Evolutionary conservation across 2,797 vertebrate species (phyloP), one percentile per base, ranked within the genome.

Genomic region (Rhadinocentrus ornatus): DNA sequence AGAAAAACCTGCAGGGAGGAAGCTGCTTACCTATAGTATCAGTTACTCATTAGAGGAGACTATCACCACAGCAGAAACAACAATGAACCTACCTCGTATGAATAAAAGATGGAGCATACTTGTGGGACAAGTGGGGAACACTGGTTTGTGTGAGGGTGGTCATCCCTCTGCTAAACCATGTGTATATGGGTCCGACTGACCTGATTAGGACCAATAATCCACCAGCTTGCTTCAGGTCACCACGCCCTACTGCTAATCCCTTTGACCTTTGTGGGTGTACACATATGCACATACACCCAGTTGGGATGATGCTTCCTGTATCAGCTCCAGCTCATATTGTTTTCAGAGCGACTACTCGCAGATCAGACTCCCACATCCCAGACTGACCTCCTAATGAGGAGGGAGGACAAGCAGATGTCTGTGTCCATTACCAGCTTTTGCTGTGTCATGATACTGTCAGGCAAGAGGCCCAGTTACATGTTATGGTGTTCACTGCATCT

Each of bases 121-220:
- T 39, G 60, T 57, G 41, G 55, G 46, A 68, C 48, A 58, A 56
- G 67, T 66, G 24, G 34, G 58, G 75, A 46, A 54, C 37, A 58
- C 75, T 61, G 48, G 59, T 83, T 71, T 71, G 34, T 61, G 59
- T 69, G 74, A 78, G 26, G 73, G 70, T 80, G 75, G 73, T 77
- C 81, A 61, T 82, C 61, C 61, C 71, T 35, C 68, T n/a, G 46
- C 66, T 80, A 83, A 80, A 88, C 60, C 70, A 54, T 67, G 26
- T 75, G 81, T 81, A 88, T 84, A 84, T 74, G 12, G 66, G 81
- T 34, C 61, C n/a, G 62, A 87, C 82, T 91, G 92, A 94, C 92
- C 93, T 78, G 91, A 88, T 94, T 94, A 93, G 75, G 69, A 69
- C 68, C 66, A 73, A 70, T 95, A 95, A 95, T 94, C 94, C 88